Base-by-base conservation (phyloP, 2,113 vertebrate genomes). In the Ophiodon elongatus region DNA sequence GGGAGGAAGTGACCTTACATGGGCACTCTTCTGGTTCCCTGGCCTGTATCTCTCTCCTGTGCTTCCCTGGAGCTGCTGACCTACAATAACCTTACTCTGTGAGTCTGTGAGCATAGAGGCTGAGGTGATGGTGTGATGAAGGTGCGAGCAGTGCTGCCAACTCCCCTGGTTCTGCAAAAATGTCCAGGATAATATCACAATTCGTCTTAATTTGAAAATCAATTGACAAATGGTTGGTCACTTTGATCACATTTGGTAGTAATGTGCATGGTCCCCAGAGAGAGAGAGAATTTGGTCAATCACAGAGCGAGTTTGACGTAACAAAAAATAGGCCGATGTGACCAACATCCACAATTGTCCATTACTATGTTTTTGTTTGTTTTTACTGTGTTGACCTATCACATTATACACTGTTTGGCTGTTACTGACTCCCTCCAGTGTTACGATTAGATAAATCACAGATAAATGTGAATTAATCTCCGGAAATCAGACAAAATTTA, bases 1-100 rank as follows among this genome's bases (percentile, higher is more conserved):
- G 59, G 76, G 65, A 89, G 94, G 94, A 94, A 93, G 88, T 76
- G 80, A 29, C 91, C 94, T 64, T 94, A 94, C 72, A 94, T 93
- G 92, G 93, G 69, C 83, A 91, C 25, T 67, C 29, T 29, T 50
- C 54, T 69, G 65, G 35, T 37, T 73, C 19, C 72, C 60, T 37
- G 77, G 76, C 62, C 39, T 8, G 29, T 39, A 56, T 60, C 19
- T 31, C 5, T 50, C 8, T 35, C 52, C 15, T 65, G 65, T 43
- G 47, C 29, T 60, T 74, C 52, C 43, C 41, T 56, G 65, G 41
- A 77, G 35, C 21, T 33, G 39, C 77, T 77, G 72, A 79, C 86
- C 84, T 66, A 64, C 47, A 79, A 14, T 76, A 82, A 87, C 74
- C 85, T 82, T 23, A 19, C 29, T 62, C 37, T 64, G 60, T 54